Percentiles rank a stretch among this genome's conserved stretches.
Evolutionary conservation across 2,888 invertebrate genomes (phyloP).

Genomic region (Xestobium rufovillosum): DNA sequence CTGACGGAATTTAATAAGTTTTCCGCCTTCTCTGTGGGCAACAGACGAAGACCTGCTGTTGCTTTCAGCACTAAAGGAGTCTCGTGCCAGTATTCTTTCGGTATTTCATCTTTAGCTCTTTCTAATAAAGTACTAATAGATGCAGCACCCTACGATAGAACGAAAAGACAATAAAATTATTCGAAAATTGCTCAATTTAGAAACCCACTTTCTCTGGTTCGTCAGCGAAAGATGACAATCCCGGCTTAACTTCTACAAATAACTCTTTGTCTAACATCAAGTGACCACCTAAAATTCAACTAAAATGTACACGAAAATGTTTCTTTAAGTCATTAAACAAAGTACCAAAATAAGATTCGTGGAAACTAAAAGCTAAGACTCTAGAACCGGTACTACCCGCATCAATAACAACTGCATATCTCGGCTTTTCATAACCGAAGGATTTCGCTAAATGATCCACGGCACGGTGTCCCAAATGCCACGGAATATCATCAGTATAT

Average conservation of each 20-base stretch:
- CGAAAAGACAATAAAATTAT: neutral
- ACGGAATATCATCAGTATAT: slow-evolving; percentile 49
- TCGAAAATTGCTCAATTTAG: neutral
- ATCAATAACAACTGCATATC: slow-evolving; percentile 84
- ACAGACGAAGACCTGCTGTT: slow-evolving; percentile 79
- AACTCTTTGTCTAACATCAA: slow-evolving; percentile 75
- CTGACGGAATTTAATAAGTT: slow-evolving; percentile 63
- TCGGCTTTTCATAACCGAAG: slow-evolving; percentile 61
- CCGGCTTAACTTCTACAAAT: slow-evolving; percentile 81
- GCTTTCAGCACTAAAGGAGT: slow-evolving; percentile 87
- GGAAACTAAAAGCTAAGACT: slow-evolving; percentile 75
- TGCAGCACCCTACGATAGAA: slow-evolving; percentile 55
- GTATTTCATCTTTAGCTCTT: slow-evolving; percentile 71
- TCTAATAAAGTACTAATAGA: slow-evolving; percentile 66
- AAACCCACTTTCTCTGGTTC: slow-evolving; percentile 61
- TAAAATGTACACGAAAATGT: neutral
- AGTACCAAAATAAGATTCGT: slow-evolving; percentile 64
- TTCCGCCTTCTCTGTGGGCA: slow-evolving; percentile 59
- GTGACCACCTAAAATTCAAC: slow-evolving; percentile 47
- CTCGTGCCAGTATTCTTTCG: slow-evolving; percentile 59
- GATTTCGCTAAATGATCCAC: slow-evolving; percentile 66
- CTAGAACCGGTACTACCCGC: slow-evolving; percentile 91
- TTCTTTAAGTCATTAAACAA: slow-evolving; percentile 1
- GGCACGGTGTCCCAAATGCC: slow-evolving; percentile 47
- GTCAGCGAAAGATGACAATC: slow-evolving; percentile 80